phyloP scores from a whole-genome alignment of 1,140 invertebrate species.

The Neuroterus valhalla region DNA sequence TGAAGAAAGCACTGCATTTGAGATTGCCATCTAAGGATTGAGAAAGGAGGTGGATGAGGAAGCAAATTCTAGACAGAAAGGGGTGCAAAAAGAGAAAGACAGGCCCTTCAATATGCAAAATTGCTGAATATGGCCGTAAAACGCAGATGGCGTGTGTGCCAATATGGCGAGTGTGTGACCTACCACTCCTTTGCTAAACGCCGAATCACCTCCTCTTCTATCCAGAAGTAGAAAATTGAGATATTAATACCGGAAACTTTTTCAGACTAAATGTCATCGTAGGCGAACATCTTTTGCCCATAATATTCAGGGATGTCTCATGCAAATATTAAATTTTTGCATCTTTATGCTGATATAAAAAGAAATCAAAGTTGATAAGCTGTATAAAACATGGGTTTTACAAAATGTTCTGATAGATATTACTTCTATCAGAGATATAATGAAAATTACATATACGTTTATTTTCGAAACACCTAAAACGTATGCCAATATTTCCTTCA shows the following conservation, averaged over 20 bases:
- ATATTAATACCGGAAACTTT: conserved; percentile 56
- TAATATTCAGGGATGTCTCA: background rate
- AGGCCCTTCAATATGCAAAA: conserved; percentile 67
- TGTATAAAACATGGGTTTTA: too few relatives aligned
- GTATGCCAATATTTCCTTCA: too few relatives aligned
- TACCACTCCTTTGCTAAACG: conserved; percentile 53
- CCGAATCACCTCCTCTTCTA: conserved; percentile 42
- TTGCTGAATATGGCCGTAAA: conserved; percentile 73
- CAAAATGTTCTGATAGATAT: too few relatives aligned
- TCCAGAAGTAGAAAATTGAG: conserved; percentile 50
- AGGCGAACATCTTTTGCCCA: conserved; percentile 18
- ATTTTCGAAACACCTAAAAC: too few relatives aligned
- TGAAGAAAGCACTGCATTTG: conserved; percentile 22
- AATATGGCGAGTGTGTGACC: conserved; percentile 65
- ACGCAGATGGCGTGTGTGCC: conserved; percentile 70
- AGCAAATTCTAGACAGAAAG: conserved; percentile 22
- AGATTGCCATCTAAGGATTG: conserved; percentile 3
- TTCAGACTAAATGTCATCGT: conserved; percentile 34
- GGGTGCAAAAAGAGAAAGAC: conserved; percentile 21
- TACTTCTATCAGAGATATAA: too few relatives aligned
- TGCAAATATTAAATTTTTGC: too few relatives aligned
- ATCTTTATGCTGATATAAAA: too few relatives aligned
- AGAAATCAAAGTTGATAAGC: too few relatives aligned
- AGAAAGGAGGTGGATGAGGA: conserved; percentile 18
- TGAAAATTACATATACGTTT: too few relatives aligned